Percentiles rank a stretch among this genome's conserved stretches.
Evolutionary conservation across 2,888 invertebrate species (phyloP).

Genomic region (Tricholauxania praeusta): DNA sequence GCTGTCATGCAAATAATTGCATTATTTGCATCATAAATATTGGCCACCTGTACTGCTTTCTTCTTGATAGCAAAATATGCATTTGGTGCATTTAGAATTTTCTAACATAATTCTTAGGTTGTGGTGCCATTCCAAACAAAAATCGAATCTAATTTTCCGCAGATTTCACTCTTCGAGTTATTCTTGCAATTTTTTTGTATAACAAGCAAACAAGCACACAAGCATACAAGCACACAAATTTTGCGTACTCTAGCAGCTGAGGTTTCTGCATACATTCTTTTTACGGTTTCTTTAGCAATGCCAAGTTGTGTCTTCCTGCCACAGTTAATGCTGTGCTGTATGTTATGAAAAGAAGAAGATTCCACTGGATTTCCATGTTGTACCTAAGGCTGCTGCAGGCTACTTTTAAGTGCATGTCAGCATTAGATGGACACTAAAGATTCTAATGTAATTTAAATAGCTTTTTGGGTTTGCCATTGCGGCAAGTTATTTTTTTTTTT

Average conservation of each 20-base stretch:
- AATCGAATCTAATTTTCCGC: conserved; percentile 47
- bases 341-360: background rate
- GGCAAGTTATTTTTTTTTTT: background rate
- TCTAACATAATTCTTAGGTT: too few species aligned
- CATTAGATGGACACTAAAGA: conserved; percentile 45
- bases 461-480: conserved; percentile 32
- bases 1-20: too few species aligned
- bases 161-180: conserved; percentile 45
- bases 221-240: too few species aligned
- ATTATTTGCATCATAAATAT: too few species aligned
- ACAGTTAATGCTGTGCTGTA: too few species aligned
- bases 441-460: conserved; percentile 49
- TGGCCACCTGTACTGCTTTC: too few species aligned
- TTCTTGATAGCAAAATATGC: too few species aligned
- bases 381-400: conserved; percentile 9
- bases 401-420: conserved; percentile 44
- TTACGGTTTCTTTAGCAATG: too few species aligned
- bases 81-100: too few species aligned
- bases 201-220: background rate
- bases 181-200: conserved; percentile 26
- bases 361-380: background rate
- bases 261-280: background rate
- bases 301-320: too few species aligned
- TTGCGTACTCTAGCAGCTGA: background rate
- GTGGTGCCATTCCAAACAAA: conserved; percentile 9